Conservation (phyloP, 2,888 invertebrate genomes). For the Ganaspis brasiliensis region DNA sequence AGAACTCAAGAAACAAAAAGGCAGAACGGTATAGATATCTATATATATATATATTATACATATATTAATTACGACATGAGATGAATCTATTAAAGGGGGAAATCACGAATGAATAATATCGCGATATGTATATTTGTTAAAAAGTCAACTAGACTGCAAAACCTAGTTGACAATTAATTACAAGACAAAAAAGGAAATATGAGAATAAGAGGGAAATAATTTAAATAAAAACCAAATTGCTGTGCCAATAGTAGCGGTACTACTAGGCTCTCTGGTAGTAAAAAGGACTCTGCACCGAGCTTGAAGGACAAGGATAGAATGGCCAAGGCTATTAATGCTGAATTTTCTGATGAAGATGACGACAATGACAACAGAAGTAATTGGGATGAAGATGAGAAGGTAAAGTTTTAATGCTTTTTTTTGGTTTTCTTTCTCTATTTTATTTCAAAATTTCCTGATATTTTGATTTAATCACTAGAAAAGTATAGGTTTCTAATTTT, state of each 20-base stretch:
- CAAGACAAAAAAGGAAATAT: constrained; percentile 68
- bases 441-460: not conserved
- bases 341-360: constrained; percentile 78
- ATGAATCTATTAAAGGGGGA: constrained; percentile 67
- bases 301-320: constrained; percentile 79
- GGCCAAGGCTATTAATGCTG: constrained; percentile 79
- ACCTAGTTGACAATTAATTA: constrained; percentile 68
- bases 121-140: constrained; percentile 58
- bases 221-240: constrained; percentile 77
- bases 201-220: constrained; percentile 72
- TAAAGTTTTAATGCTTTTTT: constrained; percentile 50
- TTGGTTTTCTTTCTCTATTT: not conserved
- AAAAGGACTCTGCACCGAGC: constrained; percentile 78
- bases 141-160: constrained; percentile 44
- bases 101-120: constrained; percentile 63
- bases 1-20: constrained; percentile 68
- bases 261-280: constrained; percentile 79
- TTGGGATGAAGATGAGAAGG: constrained; percentile 78
- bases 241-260: constrained; percentile 79
- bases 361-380: constrained; percentile 76
- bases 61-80: constrained; percentile 63
- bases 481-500: too few species aligned
- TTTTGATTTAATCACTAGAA: too few species aligned
- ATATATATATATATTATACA: not conserved
- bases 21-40: constrained; percentile 65